Evolutionary conservation across 2,113 vertebrate species (phyloP), one percentile per base, ranked within the genome.

Genomic region (Archocentrus centrarchus): DNA sequence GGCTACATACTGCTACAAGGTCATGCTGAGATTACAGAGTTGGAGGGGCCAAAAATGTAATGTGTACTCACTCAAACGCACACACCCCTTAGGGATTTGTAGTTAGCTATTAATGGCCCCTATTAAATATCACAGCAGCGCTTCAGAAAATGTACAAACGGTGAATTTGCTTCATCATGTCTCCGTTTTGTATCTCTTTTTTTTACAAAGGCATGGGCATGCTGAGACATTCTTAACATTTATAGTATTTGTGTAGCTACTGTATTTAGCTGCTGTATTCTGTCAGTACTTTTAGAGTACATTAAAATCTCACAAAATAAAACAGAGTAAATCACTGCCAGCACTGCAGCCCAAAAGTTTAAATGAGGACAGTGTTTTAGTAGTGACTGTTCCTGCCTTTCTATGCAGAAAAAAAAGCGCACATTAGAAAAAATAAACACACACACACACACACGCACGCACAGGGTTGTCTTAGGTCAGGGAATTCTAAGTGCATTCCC

Each of bases 1-100:
- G 85, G 88, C 77, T 89, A 81, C 79, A 87, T 76, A 89, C 80
- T 75, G 80, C 84, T 75, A 73, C 91, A 91, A 92, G 89, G 86
- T 90, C 85, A 79, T 18, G 27, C 79, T 77, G 79, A 84, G 76
- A 81, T 76, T 84, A 81, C 57, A 78, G 22, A 75, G 64, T 80
- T 85, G 41, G 59, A 84, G 37, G 53, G 64, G 44, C 80, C 27
- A 41, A 64, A 62, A 79, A 80, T 73, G 30, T 27, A 84, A 86
- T n/a, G 79, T 62, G 68, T 14, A 22, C 63, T 79, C 77, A 59
- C 24, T 76, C 78, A 79, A 44, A 86, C 30, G 64, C 63, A 78
- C 81, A 62, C 18, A 78, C 77, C 68, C 68, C 68, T 73, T 35
- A 35, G 68, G 27, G 27, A 14, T 55, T 55, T 55, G 68, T 73